phyloP scores from a whole-genome alignment of 2,888 invertebrate genomes.

The Pandemis corylana region DNA sequence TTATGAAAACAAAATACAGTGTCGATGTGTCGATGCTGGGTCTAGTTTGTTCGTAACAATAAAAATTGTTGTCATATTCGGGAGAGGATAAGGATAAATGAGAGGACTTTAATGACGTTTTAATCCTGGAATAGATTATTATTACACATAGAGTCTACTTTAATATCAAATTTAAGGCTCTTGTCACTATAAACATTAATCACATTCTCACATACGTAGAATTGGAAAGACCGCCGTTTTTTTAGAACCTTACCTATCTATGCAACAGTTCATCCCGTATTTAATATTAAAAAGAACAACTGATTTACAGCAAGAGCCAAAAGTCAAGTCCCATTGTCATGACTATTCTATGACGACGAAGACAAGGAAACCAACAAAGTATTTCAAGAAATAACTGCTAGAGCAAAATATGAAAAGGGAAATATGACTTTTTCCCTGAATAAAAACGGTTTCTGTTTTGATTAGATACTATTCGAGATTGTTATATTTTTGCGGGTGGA shows the following conservation, averaged over 20 bases:
- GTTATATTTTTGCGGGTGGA: neutral
- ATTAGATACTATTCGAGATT: neutral
- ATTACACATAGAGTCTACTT: too few species aligned
- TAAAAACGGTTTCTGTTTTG: neutral
- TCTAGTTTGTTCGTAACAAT: too few species aligned
- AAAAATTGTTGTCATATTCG: too few species aligned
- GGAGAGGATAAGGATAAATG: too few species aligned
- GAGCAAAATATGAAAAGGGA: neutral
- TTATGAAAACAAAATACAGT: too few species aligned
- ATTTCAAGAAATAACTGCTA: neutral
- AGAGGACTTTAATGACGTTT: too few species aligned
- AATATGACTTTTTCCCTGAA: neutral
- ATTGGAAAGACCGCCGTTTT: too few species aligned
- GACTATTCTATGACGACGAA: neutral
- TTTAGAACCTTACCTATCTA: neutral
- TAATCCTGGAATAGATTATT: too few species aligned
- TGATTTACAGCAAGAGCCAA: neutral
- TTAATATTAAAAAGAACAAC: neutral
- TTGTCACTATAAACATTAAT: too few species aligned
- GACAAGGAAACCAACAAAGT: neutral
- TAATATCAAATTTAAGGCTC: too few species aligned
- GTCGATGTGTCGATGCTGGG: too few species aligned
- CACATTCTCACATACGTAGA: too few species aligned
- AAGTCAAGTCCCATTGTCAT: neutral
- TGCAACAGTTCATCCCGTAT: neutral